phyloP scores from a whole-genome alignment of 2,888 invertebrate species.

The Synanthedon formicaeformis region DNA sequence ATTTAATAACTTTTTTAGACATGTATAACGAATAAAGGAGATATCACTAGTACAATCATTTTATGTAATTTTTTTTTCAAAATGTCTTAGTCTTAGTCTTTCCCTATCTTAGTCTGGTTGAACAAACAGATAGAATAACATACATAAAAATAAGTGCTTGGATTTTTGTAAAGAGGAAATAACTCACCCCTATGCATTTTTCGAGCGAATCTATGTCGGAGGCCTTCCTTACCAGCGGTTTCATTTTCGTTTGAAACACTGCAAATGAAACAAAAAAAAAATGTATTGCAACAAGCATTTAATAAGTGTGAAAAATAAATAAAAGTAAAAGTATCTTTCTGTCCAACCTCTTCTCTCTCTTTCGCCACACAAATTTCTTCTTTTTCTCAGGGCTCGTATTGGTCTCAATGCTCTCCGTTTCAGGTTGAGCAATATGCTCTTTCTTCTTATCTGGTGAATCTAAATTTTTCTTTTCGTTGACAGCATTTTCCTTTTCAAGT shows the following conservation, averaged over 20 bases:
- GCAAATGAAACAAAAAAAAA: not conserved
- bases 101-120: too few relatives aligned
- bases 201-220: constrained; percentile 53
- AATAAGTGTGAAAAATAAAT: not conserved
- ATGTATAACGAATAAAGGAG: too few relatives aligned
- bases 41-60: too few relatives aligned
- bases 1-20: too few relatives aligned
- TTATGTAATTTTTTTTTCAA: too few relatives aligned
- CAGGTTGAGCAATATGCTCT: constrained; percentile 27
- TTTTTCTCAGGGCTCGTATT: constrained; percentile 59
- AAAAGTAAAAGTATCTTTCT: not conserved
- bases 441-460: constrained; percentile 39
- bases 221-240: constrained; percentile 49
- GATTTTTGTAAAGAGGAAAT: not conserved
- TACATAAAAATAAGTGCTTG: too few relatives aligned
- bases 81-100: too few relatives aligned
- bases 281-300: too few relatives aligned
- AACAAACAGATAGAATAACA: too few relatives aligned
- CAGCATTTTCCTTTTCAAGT: constrained; percentile 44
- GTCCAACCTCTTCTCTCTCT: constrained; percentile 46
- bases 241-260: constrained; percentile 27
- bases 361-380: constrained; percentile 58
- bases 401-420: constrained; percentile 56
- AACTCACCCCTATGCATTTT: constrained; percentile 58
- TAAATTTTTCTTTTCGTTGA: constrained; percentile 32